Evolutionary conservation across 1,140 invertebrate genomes (phyloP).

Genomic region (Holcopasites calliopsidis): DNA sequence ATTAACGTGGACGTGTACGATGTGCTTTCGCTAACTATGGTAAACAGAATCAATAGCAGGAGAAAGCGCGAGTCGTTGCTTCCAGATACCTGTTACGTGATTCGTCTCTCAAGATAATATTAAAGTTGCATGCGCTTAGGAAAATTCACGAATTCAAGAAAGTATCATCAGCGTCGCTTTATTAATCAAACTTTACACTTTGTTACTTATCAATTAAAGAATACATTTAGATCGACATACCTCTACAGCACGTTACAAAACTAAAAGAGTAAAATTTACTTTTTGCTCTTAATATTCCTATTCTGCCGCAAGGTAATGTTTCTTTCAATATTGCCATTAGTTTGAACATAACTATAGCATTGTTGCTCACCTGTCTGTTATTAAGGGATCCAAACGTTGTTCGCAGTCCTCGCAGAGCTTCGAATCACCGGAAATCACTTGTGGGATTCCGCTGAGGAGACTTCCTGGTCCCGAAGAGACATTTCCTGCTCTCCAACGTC

Average conservation of each 20-base stretch:
- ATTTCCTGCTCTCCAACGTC: constrained; percentile 73
- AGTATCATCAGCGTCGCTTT: too few species aligned
- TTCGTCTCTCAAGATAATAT: background rate
- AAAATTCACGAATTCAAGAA: too few species aligned
- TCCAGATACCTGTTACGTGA: constrained; percentile 26
- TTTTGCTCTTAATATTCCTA: too few species aligned
- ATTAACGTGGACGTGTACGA: background rate
- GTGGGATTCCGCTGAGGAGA: constrained; percentile 69
- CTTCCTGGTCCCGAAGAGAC: constrained; percentile 68
- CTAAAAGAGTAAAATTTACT: background rate
- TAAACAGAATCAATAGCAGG: constrained; percentile 45
- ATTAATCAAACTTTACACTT: too few species aligned
- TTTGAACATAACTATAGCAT: too few species aligned
- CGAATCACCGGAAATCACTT: constrained; percentile 72
- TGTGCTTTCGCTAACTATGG: constrained; percentile 50
- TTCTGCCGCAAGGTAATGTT: too few species aligned
- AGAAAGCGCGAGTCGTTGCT: constrained; percentile 48
- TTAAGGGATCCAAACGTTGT: constrained; percentile 74
- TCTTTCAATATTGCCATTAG: too few species aligned
- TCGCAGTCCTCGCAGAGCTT: constrained; percentile 78
- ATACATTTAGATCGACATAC: background rate
- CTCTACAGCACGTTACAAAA: too few species aligned
- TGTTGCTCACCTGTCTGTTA: constrained; percentile 72
- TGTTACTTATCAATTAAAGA: too few species aligned
- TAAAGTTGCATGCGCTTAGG: background rate